Evolutionary conservation across 2,888 invertebrate genomes (phyloP).

Genomic region (Lochmaea crataegi): DNA sequence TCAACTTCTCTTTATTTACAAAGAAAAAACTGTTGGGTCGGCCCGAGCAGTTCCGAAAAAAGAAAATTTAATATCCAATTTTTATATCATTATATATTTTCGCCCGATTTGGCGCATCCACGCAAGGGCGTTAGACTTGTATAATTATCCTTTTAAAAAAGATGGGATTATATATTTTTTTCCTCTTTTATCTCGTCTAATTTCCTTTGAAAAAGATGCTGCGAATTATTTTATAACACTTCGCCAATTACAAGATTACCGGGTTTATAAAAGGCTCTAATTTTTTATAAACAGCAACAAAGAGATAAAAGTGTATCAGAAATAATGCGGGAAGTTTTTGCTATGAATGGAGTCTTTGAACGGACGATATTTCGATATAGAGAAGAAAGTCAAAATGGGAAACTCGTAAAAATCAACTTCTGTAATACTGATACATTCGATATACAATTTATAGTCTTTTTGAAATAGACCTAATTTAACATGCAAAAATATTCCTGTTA

Average conservation of each 20-base stretch:
- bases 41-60: slow-evolving; percentile 23
- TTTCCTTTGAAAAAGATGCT: neutral
- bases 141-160: slow-evolving; percentile 49
- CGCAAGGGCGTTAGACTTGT: slow-evolving; percentile 52
- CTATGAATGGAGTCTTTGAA: no score
- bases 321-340: no score
- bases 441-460: no score
- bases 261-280: neutral
- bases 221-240: neutral
- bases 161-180: slow-evolving; percentile 18
- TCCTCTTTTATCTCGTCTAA: neutral
- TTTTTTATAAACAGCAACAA: neutral
- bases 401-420: no score
- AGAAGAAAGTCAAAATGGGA: no score
- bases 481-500: no score
- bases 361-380: no score
- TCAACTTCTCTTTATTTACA: slow-evolving; percentile 27
- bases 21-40: slow-evolving; percentile 21
- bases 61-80: slow-evolving; percentile 56
- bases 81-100: slow-evolving; percentile 60
- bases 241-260: neutral
- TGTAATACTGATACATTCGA: no score
- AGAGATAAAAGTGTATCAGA: no score
- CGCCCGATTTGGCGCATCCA: slow-evolving; percentile 59
- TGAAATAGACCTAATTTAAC: no score